Conservation (phyloP, 64 coral and sea anemone species). For the Pocillopora verrucosa region DNA sequence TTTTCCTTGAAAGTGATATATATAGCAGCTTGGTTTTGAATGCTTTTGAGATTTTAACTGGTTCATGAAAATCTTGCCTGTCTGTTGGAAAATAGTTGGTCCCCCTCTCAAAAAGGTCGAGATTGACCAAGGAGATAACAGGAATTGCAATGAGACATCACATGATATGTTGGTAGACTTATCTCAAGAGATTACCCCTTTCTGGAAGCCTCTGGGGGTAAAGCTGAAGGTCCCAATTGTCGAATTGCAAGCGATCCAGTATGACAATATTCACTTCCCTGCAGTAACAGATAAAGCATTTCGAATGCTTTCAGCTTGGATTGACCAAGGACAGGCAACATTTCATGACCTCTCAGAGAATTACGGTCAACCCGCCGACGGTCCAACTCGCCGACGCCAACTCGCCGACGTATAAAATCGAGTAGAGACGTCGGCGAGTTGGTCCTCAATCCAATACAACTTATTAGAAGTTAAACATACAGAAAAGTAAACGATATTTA, state of each 20-base stretch:
- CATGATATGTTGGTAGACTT: slow-evolving; percentile 31
- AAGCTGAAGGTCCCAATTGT: slow-evolving; percentile 50
- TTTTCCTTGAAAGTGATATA: no score
- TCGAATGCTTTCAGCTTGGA: slow-evolving; percentile 72
- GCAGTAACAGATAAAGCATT: slow-evolving; percentile 62
- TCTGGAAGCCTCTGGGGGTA: slow-evolving; percentile 72
- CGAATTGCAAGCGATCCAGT: slow-evolving; percentile 56
- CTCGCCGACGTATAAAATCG: no score
- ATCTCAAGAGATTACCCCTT: slow-evolving; percentile 26
- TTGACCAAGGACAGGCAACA: slow-evolving; percentile 32
- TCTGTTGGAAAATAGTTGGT: slow-evolving; percentile 12
- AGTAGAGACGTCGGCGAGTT: no score
- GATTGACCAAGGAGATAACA: not conserved
- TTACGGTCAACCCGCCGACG: no score
- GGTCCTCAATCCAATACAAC: no score
- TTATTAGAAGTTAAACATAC: no score
- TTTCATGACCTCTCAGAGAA: slow-evolving; percentile 29
- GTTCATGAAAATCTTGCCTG: no score
- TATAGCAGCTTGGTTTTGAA: no score
- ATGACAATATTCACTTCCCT: slow-evolving; percentile 54
- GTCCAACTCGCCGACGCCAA: no score
- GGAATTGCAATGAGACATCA: slow-evolving; percentile 14
- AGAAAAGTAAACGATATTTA: no score
- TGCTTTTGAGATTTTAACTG: no score
- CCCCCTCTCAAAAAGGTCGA: slow-evolving; percentile 32